Evolutionary conservation across 2,888 invertebrate species (phyloP).

Genomic region (Melieria picta): DNA sequence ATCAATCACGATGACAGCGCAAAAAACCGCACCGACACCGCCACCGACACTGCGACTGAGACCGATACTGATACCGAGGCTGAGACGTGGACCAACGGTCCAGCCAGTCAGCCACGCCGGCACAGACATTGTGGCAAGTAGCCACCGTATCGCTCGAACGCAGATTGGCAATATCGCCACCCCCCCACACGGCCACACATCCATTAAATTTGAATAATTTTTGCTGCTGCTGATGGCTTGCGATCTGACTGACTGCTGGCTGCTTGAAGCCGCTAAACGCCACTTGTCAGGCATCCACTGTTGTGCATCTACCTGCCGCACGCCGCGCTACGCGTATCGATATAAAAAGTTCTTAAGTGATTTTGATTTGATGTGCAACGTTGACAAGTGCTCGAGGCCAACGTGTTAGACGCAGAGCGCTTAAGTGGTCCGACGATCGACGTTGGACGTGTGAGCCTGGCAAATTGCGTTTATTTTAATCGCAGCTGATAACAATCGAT

Average conservation of each 20-base stretch:
- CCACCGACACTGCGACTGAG: background rate
- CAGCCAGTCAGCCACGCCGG: too few relatives aligned
- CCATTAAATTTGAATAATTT: conserved; percentile 59
- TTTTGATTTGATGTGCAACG: conserved; percentile 27
- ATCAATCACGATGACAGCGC: conserved; percentile 62
- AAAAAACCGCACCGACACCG: conserved; percentile 27
- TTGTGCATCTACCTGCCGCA: background rate
- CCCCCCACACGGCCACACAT: conserved; percentile 40
- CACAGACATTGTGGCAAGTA: too few relatives aligned
- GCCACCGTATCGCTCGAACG: too few relatives aligned
- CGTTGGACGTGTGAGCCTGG: too few relatives aligned
- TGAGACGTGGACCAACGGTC: background rate
- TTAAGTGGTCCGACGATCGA: conserved; percentile 12
- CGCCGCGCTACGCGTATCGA: background rate
- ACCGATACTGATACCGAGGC: background rate
- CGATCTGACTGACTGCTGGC: background rate
- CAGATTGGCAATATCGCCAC: too few relatives aligned
- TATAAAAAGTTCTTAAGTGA: conserved; percentile 20
- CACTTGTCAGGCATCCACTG: background rate
- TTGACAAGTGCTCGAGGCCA: conserved; percentile 28
- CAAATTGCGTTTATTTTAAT: too few relatives aligned
- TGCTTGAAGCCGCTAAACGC: background rate
- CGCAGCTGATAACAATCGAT: too few relatives aligned
- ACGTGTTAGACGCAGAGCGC: background rate
- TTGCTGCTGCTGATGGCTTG: conserved; percentile 32